A percentile compares a stretch with the other conserved stretches of the same genome.
phyloP scores from a whole-genome alignment of 1,140 invertebrate genomes.

The Doryteuthis pealeii region DNA sequence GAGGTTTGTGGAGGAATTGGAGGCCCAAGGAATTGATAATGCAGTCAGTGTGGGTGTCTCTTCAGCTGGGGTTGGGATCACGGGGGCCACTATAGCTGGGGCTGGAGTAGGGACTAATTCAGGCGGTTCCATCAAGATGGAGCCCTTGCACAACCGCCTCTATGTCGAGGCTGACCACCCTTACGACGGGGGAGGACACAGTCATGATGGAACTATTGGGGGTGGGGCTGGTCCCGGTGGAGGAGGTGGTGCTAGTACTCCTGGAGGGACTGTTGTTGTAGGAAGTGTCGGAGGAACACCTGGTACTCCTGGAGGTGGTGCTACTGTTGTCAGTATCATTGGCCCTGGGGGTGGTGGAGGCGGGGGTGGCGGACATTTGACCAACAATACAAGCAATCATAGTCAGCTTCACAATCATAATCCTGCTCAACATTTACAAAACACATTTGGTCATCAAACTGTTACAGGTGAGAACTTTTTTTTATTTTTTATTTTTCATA shows the following conservation, averaged over 20 bases:
- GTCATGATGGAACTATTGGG: not conserved
- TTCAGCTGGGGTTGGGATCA: not conserved
- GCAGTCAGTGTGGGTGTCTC: not conserved
- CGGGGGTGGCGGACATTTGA: not conserved
- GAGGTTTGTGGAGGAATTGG: not conserved
- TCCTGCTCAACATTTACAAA: not conserved
- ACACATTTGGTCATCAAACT: not conserved
- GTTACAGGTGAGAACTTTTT: not conserved
- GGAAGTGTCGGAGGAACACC: not conserved
- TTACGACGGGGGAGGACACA: not conserved
- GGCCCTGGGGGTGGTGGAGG: not conserved
- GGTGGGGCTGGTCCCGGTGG: not conserved
- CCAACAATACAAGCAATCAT: not conserved
- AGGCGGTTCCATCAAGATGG: not conserved
- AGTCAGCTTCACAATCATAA: not conserved
- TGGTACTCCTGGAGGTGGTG: not conserved
- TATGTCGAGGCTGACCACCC: constrained; percentile 1
- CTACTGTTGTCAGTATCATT: not conserved
- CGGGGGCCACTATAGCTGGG: not conserved
- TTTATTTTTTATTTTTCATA: not conserved
- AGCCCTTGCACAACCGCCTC: not conserved
- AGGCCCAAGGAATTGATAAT: not conserved
- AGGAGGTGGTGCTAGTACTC: not conserved
- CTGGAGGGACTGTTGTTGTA: not conserved
- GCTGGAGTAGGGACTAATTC: not conserved